phyloP scores from a whole-genome alignment of 2,797 vertebrate species.

The Melanotaenia pygmaea region DNA sequence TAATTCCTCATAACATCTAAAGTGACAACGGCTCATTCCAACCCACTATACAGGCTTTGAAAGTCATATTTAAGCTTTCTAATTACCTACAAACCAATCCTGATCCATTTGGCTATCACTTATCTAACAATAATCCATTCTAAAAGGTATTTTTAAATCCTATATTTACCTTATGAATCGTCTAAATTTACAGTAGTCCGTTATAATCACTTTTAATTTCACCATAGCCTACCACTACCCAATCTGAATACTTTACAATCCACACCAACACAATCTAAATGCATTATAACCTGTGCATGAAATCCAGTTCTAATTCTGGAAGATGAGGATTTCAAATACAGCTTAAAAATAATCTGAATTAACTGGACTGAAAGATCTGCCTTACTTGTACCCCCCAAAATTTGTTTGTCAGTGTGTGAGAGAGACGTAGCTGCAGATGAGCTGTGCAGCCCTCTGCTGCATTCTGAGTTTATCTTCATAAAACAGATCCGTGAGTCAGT shows the following conservation, averaged over 20 bases:
- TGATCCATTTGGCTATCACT: neutral
- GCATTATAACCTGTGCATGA: neutral
- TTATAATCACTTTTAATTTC: neutral
- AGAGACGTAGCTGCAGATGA: slow-evolving; percentile 27
- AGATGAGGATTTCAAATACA: neutral
- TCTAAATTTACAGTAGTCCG: neutral
- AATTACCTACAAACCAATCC: neutral
- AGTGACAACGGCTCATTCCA: neutral
- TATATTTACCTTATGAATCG: neutral
- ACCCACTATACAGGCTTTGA: neutral
- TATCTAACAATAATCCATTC: neutral
- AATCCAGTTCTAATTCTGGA: neutral
- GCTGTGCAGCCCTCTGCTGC: slow-evolving; percentile 18
- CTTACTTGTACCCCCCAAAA: neutral
- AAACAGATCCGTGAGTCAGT: slow-evolving; percentile 49
- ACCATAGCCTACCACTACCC: neutral
- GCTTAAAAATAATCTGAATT: neutral
- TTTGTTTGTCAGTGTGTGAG: neutral
- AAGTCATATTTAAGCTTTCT: neutral
- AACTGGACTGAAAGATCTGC: neutral
- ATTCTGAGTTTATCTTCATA: slow-evolving; percentile 40
- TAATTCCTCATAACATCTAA: neutral
- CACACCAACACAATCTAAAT: neutral
- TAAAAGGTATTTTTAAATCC: neutral
- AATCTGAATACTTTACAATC: neutral